Evolutionary conservation across 2,888 invertebrate genomes (phyloP), one percentile per base, ranked within the genome.

Genomic region (Acleris cristana): DNA sequence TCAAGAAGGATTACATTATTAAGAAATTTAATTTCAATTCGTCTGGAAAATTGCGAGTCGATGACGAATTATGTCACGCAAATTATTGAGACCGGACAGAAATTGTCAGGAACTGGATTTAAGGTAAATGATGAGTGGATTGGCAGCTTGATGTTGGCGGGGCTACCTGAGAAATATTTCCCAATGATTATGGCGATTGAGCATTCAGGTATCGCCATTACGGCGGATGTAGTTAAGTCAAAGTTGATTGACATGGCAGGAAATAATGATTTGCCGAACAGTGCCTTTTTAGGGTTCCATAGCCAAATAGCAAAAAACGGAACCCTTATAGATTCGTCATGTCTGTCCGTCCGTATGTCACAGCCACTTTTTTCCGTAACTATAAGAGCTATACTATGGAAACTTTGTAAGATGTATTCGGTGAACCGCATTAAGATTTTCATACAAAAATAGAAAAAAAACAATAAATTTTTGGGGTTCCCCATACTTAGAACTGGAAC

Each of bases 121-220:
- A 30, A 10, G 7, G 21, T 54, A 4, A 54, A 30, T 10, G 53
- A 54, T 3, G 53, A 54, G 18, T 54, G 53, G 53, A 30, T 54
- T 30, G 53, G 53, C 21, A 30, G 23, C 3, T 30, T 54, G 3
- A 14, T 54, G 14, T 1, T 54, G 3, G 53, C 53, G 2, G 53
- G 53, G 4, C 10, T 54, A 12, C 53, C 53, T n/a, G 26, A 54
- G 30, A 54, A 54, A 54, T 54, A 12, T 18, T n/a, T 21, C 8
- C 53, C 53, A 8, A 54, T 54, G 53, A 54, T 54, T 5, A 54
- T 54, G 53, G 53, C 53, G 2, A 54, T 54, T 6, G 30, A 54
- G 18, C 53, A 51, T 49, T 60, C 51, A 2, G 53, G 30, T 7
- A 12, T 54, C 23, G 8, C n/a, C 7, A 16, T 54, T 54, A 54